Conservation (phyloP, 2,888 invertebrate species). For the Malachius bipustulatus region DNA sequence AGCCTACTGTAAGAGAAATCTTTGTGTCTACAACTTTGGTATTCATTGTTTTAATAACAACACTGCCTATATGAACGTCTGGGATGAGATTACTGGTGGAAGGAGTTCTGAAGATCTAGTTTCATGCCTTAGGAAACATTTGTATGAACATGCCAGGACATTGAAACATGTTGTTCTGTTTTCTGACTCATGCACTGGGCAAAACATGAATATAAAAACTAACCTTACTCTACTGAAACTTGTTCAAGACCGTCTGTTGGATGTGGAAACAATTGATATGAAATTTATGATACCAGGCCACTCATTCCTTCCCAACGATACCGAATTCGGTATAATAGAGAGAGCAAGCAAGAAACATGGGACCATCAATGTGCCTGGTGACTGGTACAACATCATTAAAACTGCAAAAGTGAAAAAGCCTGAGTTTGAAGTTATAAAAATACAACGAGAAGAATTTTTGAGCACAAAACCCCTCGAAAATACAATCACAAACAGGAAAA, state of each 20-base stretch:
- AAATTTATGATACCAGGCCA: not conserved
- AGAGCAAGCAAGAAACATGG: not conserved
- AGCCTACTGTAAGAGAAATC: not conserved
- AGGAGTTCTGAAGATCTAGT: not conserved
- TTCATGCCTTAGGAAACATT: not conserved
- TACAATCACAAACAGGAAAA: constrained; percentile 5
- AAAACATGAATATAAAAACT: not conserved
- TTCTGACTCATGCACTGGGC: not conserved
- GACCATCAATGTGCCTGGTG: constrained; percentile 5
- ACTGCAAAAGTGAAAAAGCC: constrained; percentile 5
- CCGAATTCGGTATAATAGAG: not conserved
- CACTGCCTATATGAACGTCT: not conserved
- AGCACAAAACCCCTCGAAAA: constrained; percentile 5
- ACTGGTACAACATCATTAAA: constrained; percentile 6
- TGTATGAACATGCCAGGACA: not conserved
- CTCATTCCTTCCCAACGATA: not conserved
- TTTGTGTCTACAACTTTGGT: not conserved
- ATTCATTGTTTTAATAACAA: not conserved
- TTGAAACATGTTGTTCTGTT: not conserved
- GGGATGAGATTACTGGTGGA: not conserved
- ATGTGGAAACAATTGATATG: not conserved
- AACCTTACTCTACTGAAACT: not conserved
- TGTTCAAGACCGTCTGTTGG: not conserved
- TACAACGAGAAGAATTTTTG: no score
- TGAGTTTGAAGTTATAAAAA: no score